Evolutionary conservation across 2,797 vertebrate species (phyloP).

Genomic region (Pseudopleuronectes americanus): DNA sequence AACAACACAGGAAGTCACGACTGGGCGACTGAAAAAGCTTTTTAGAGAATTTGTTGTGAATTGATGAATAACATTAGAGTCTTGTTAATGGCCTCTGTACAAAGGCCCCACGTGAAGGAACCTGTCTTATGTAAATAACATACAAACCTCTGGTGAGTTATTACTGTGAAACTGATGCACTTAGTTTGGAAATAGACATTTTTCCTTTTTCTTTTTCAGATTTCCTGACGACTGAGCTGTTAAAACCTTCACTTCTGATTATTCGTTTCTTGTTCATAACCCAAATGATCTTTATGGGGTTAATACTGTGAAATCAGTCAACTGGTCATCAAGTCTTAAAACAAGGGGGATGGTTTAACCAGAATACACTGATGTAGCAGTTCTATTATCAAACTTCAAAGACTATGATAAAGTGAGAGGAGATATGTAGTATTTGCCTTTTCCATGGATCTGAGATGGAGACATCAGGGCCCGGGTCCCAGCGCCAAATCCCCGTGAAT

Average conservation of each 20-base stretch:
- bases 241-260: neutral
- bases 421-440: conserved; percentile 28
- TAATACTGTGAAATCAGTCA: neutral
- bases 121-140: neutral
- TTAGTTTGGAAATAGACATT: neutral
- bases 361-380: neutral
- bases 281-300: neutral
- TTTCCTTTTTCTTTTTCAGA: neutral
- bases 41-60: neutral
- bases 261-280: neutral
- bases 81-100: neutral
- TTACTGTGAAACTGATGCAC: neutral
- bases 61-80: conserved; percentile 5
- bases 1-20: neutral
- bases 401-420: conserved; percentile 11
- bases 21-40: neutral
- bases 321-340: conserved; percentile 7
- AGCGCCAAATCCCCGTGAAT: conserved; percentile 46
- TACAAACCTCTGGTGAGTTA: neutral
- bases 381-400: neutral
- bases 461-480: conserved; percentile 36
- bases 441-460: conserved; percentile 26
- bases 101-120: neutral
- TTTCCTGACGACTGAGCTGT: neutral
- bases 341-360: conserved; percentile 1